These are phyloP conservation scores for Mobula birostris DNA, from an alignment of 2,113 vertebrate species.

Conservation along the genomic window DNA sequence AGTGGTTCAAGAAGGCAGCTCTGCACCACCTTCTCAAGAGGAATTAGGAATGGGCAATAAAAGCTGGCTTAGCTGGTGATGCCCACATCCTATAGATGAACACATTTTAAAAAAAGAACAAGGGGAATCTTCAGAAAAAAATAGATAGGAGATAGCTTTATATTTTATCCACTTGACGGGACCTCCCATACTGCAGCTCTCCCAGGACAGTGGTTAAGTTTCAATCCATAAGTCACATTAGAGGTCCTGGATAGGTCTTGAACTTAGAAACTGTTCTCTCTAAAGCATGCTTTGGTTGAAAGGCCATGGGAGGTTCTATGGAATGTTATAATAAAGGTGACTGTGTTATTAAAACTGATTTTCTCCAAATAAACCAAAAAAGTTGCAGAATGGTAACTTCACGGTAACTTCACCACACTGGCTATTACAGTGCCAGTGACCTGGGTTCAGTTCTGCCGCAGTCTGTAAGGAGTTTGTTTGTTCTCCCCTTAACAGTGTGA, in stretches of 20 bases:
- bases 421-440: too few species aligned
- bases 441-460: too few species aligned
- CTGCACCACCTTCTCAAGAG: too few species aligned
- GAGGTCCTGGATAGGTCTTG: not conserved
- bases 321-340: not conserved
- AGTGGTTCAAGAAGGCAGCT: too few species aligned
- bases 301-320: not conserved
- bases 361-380: not conserved
- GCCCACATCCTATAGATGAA: too few species aligned
- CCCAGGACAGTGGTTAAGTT: not conserved
- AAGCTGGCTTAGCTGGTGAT: too few species aligned
- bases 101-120: not conserved
- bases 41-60: too few species aligned
- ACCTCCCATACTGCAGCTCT: not conserved
- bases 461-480: too few species aligned
- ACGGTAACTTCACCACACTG: too few species aligned
- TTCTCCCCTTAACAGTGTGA: too few species aligned
- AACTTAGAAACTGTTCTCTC: not conserved
- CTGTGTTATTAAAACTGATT: not conserved
- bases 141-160: not conserved
- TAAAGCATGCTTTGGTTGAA: not conserved
- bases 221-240: not conserved
- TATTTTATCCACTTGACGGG: not conserved
- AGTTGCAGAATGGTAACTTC: too few species aligned
- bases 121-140: too few species aligned